A percentile compares a stretch with the other conserved stretches of the same genome.
Conservation (phyloP, 2,888 invertebrate species). For the Zele albiditarsus region DNA sequence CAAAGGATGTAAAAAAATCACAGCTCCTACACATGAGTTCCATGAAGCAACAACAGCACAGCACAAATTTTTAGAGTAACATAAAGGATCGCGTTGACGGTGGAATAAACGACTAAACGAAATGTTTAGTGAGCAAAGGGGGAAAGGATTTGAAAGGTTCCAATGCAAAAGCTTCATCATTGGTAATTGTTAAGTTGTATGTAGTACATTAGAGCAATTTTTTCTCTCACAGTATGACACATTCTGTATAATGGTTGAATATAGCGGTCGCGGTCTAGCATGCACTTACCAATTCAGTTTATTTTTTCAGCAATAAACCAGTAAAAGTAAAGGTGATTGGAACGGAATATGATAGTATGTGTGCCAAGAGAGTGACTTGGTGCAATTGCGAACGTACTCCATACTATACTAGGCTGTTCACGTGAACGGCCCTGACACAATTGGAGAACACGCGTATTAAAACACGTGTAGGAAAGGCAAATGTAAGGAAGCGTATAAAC, state of each 20-base stretch:
- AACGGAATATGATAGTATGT: slow-evolving; percentile 13
- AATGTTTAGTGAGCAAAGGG: slow-evolving; percentile 30
- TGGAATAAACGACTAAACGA: neutral
- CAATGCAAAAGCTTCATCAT: slow-evolving; percentile 36
- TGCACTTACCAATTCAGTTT: neutral
- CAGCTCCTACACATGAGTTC: no score
- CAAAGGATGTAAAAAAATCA: no score
- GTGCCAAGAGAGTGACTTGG: slow-evolving; percentile 11
- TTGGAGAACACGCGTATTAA: slow-evolving; percentile 27
- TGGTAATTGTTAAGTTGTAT: slow-evolving; percentile 4
- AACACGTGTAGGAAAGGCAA: slow-evolving; percentile 45
- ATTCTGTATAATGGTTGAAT: neutral
- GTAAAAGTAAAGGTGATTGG: slow-evolving; percentile 33
- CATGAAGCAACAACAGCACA: neutral
- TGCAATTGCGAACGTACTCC: slow-evolving; percentile 9
- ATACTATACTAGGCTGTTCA: slow-evolving; percentile 58
- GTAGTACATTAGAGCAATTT: slow-evolving; percentile 1
- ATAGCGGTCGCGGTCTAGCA: neutral
- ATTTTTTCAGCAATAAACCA: neutral
- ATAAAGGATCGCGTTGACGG: neutral
- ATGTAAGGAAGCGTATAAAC: slow-evolving; percentile 22
- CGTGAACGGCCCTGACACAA: slow-evolving; percentile 58
- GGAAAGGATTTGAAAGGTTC: slow-evolving; percentile 52
- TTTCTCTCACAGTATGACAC: slow-evolving; percentile 11
- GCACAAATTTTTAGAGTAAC: neutral